Percentiles rank a stretch among this genome's conserved stretches.
These are phyloP conservation scores for Rhagonycha fulva DNA, from an alignment of 2,888 invertebrate genomes.

Conservation along the genomic window DNA sequence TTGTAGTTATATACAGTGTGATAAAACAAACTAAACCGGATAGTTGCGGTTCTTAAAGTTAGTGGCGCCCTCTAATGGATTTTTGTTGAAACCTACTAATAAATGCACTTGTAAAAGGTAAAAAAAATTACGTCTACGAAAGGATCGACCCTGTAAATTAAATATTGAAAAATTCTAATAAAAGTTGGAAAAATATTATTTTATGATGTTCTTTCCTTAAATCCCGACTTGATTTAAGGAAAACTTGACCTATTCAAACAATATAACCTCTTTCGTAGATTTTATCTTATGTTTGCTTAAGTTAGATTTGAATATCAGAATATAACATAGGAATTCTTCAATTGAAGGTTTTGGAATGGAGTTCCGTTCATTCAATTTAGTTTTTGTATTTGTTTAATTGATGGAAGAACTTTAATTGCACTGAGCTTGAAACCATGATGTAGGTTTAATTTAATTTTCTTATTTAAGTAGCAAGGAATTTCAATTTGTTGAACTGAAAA, in stretches of 20 bases:
- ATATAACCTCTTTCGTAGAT: background rate
- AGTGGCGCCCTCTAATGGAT: too few species aligned
- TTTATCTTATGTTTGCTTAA: background rate
- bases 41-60: too few species aligned
- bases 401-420: background rate
- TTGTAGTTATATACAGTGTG: background rate
- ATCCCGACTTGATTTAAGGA: background rate
- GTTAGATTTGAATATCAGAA: background rate
- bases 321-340: background rate
- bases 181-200: background rate
- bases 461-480: background rate
- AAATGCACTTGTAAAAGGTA: too few species aligned
- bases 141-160: too few species aligned
- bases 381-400: background rate
- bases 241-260: background rate
- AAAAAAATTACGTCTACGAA: too few species aligned
- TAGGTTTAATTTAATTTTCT: background rate
- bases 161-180: background rate
- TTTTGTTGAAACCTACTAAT: too few species aligned
- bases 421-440: background rate
- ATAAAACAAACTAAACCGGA: background rate
- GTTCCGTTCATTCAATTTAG: background rate
- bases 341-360: background rate
- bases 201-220: background rate
- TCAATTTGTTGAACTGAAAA: background rate